These are phyloP conservation scores for Malthinus seriepunctatus DNA, from an alignment of 2,888 invertebrate species.

Conservation along the genomic window DNA sequence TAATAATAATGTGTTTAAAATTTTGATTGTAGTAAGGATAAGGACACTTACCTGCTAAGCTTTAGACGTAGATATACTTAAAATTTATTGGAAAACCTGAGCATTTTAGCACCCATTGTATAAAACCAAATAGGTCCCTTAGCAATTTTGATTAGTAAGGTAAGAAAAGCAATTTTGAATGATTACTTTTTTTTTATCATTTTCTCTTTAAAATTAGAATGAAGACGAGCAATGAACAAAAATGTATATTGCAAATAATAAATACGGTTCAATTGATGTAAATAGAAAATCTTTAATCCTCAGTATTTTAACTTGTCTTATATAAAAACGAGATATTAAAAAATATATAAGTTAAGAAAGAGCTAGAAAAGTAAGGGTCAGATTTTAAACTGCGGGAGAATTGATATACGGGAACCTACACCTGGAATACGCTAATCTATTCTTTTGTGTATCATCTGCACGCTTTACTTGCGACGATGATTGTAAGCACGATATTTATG, in stretches of 20 bases:
- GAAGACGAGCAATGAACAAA: slow-evolving; percentile 16
- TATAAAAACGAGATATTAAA: slow-evolving; percentile 3
- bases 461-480: slow-evolving; percentile 45
- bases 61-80: too few species aligned
- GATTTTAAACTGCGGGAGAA: slow-evolving; percentile 34
- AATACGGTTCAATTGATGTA: slow-evolving; percentile 9
- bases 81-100: too few species aligned
- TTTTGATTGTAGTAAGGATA: too few species aligned
- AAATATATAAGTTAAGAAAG: slow-evolving; percentile 22
- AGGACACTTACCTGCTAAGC: too few species aligned
- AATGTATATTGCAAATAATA: slow-evolving; percentile 10
- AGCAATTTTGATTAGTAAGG: slow-evolving; percentile 1
- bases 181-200: slow-evolving; percentile 15
- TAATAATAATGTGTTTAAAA: too few species aligned
- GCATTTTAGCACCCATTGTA: too few species aligned
- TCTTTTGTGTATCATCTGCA: slow-evolving; percentile 45
- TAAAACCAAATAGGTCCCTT: background rate
- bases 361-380: slow-evolving; percentile 35
- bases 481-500: slow-evolving; percentile 48
- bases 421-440: slow-evolving; percentile 43
- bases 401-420: slow-evolving; percentile 40
- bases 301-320: slow-evolving; percentile 21
- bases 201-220: slow-evolving; percentile 25
- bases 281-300: slow-evolving; percentile 20
- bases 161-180: slow-evolving; percentile 11